Conservation (phyloP, 1,140 invertebrate genomes). For the Psilanteris sp. region DNA sequence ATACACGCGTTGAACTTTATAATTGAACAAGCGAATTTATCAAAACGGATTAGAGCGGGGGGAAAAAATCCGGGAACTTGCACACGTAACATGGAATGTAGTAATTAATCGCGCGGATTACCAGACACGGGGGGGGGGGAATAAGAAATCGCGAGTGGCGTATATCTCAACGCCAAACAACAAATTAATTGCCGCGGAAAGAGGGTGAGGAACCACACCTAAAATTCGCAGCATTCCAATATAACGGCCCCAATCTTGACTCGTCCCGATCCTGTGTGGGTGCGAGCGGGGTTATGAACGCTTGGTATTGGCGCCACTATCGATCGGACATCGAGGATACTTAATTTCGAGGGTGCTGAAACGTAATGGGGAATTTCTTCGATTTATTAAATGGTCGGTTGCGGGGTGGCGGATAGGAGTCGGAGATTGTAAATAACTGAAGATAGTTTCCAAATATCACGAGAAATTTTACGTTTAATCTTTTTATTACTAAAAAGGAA, state of each 20-base stretch:
- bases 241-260: conserved; percentile 59
- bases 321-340: conserved; percentile 39
- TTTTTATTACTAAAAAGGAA: too few relatives aligned
- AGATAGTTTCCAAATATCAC: too few relatives aligned
- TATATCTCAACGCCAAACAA: conserved; percentile 43
- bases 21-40: too few relatives aligned
- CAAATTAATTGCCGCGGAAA: conserved; percentile 49
- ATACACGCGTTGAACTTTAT: too few relatives aligned
- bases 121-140: conserved; percentile 21
- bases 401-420: conserved; percentile 1
- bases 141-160: conserved; percentile 31
- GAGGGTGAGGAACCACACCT: conserved; percentile 61
- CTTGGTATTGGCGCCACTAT: conserved; percentile 33
- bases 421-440: conserved; percentile 33
- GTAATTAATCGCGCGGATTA: conserved; percentile 9
- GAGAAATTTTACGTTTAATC: too few relatives aligned
- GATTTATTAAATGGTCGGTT: conserved; percentile 52
- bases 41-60: too few relatives aligned
- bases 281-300: conserved; percentile 19
- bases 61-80: too few relatives aligned
- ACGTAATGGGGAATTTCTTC: conserved; percentile 51
- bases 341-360: conserved; percentile 59
- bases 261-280: conserved; percentile 54
- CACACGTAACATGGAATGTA: neutral
- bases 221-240: conserved; percentile 61